Evolutionary conservation across 2,888 invertebrate species (phyloP), one percentile per base, ranked within the genome.

Genomic region (Aromia moschata): DNA sequence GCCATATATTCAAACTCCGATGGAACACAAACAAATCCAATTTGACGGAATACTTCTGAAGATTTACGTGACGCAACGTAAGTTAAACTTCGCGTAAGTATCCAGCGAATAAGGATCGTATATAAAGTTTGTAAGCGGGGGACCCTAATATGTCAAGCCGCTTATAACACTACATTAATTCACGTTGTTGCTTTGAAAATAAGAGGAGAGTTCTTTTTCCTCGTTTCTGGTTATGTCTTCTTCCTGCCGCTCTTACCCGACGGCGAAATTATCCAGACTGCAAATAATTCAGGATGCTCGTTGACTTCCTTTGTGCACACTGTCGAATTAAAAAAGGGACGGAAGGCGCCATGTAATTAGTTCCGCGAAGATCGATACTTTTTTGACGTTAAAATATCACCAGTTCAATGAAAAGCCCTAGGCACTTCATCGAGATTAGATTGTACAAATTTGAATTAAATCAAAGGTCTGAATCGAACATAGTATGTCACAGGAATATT

Each of bases 101-200:
- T 56, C 44, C 56, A 62, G 58, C 60, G 60, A 63, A 63, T 25
- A 25, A 53, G 40, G 47, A 51, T 58, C 56, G 53, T 56, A 47
- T 63, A 65, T 58, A 63, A 63, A 65, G 60, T 63, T 63, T 60
- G 49, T 53, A 7, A 57, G 54, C 56, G 25, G 37, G 58, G 43
- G 60, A 56, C 65, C 62, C 56, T 58, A 25, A 65, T 65, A 65
- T 61, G 65, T 65, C 65, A 65, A 60, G 60, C 61, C 60, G 58
- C 62, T 65, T 65, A 63, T 53, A 60, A 55, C 65, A 61, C 59
- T 56, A 60, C 65, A 65, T 65, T 63, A 63, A 65, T 63, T 62
- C 60, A 30, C 52, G 63, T 65, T 61, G 57, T 58, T 60, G 58
- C 56, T 64, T 47, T 45, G 43, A 52, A 58, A 52, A 60, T 47